Conservation (phyloP, 2,113 vertebrate genomes). For the Ciconia stormi region DNA sequence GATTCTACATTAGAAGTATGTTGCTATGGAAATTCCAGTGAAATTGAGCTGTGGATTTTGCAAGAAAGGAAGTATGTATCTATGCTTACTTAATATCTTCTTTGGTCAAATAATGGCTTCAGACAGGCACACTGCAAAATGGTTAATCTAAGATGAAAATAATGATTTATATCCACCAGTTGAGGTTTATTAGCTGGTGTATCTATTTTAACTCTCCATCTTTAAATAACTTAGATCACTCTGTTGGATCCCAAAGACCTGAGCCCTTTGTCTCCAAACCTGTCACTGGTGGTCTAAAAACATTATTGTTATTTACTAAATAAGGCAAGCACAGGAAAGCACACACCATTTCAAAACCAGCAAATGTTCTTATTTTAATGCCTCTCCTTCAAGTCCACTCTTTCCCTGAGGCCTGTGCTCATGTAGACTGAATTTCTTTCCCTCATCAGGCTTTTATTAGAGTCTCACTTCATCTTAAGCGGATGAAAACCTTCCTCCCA, state of each 20-base stretch:
- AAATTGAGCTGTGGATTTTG: background rate
- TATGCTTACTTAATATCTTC: background rate
- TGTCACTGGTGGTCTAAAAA: background rate
- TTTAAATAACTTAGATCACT: background rate
- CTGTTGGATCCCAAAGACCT: background rate
- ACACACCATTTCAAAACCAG: background rate
- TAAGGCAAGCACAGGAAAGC: background rate
- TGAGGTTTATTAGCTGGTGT: background rate
- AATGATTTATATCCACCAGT: background rate
- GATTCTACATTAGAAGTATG: background rate
- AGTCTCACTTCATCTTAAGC: background rate
- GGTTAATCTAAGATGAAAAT: background rate
- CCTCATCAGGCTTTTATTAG: background rate
- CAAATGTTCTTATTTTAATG: background rate
- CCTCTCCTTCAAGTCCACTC: background rate
- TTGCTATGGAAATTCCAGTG: background rate
- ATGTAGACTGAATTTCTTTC: background rate
- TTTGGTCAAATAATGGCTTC: background rate
- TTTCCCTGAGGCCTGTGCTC: background rate
- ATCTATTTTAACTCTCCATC: background rate
- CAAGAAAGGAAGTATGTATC: background rate
- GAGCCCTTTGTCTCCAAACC: background rate
- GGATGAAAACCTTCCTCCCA: background rate
- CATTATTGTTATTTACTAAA: background rate
- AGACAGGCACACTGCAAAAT: background rate